Evolutionary conservation across 2,113 vertebrate genomes (phyloP), one percentile per base, ranked within the genome.

Genomic region (Atractosteus spatula): DNA sequence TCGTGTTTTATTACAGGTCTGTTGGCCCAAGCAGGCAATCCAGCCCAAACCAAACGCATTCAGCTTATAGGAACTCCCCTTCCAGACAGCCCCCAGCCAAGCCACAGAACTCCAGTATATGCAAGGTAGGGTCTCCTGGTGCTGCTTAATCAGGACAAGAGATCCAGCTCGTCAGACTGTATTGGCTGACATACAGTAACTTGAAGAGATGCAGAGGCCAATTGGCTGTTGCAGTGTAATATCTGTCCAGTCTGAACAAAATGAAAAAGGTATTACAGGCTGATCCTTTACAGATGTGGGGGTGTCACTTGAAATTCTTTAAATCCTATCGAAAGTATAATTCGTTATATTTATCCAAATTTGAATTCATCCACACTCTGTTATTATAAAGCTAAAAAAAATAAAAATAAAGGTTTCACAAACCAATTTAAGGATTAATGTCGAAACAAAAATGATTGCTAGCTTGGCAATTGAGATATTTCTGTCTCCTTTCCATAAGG

Each of bases 41-140:
- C 73, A 91, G 86, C 57, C 88, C 86, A 72, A 79, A 78, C 65
- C 76, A 80, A 65, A 80, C 61, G 8, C 85, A 85, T 73, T 83
- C 83, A 55, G 70, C 75, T 66, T 89, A 82, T 70, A 65, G 76
- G 0, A 76, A 82, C 44, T 83, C 85, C 3, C 81, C 84, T 0
- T 76, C 79, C n/a, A 85, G 78, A 57, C 81, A 82, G 59, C 77
- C 84, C 62, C 87, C 83, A 62, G 78, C 87, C 13, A 89, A 85
- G 78, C 79, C 87, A 45, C 85, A 74, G 0, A 69, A 56, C 42
- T 57, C 76, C 68, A 85, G 79, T 78, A 73, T 87, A 59, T 88
- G 84, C 71, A 89, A 89, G 83, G 89, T 91, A 66, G 80, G 84
- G 72, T 41, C 2, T 61, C 47, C 51, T 47, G 56, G 8, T 2